Evolutionary conservation across 1,140 invertebrate species (phyloP), one percentile per base, ranked within the genome.

Genomic region (Trissolcus basalis): DNA sequence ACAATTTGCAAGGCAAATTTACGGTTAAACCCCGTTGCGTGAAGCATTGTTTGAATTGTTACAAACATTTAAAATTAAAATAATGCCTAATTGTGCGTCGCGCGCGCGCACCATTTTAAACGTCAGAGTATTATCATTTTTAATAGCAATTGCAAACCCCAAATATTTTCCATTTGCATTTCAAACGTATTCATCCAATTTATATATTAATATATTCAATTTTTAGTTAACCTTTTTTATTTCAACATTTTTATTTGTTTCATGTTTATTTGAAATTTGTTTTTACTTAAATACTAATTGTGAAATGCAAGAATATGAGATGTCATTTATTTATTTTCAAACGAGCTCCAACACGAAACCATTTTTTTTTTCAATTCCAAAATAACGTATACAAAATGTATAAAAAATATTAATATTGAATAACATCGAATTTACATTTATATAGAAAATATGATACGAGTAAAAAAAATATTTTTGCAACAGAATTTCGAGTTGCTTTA

Each of bases 21-120:
- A 60, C 51, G 45, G 51, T 64, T 67, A 73, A 73, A 73, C 51
- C 67, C 63, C 36, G 63, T 74, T 74, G 58, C 58, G 63, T 63
- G 63, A 47, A 45, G 39, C 16, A 68, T 74, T 74, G 63, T 74
- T 67, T 65, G 61, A 73, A 65, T 73, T 73, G 61, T 67, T 67
- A 45, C 63, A 74, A 74, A 74, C 63, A 68, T 74, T 74, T 74
- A 74, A 74, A 74, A 63, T 74, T 68, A 58, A 74, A 74, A 74
- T 68, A 68, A 68, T 74, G 56, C 55, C 60, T 72, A 72, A 72
- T 72, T 72, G 69, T 72, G 61, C 49, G 69, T 45, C 56, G 33
- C 56, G 67, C 56, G 33, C 56, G 67, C 64, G 36, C 51, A 50
- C 59, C 39, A 70, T 70, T 72, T 64, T 39, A 64, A 54, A 43